Evolutionary conservation across 2,113 vertebrate genomes (phyloP).

Genomic region (Cricetomys ansorgei): DNA sequence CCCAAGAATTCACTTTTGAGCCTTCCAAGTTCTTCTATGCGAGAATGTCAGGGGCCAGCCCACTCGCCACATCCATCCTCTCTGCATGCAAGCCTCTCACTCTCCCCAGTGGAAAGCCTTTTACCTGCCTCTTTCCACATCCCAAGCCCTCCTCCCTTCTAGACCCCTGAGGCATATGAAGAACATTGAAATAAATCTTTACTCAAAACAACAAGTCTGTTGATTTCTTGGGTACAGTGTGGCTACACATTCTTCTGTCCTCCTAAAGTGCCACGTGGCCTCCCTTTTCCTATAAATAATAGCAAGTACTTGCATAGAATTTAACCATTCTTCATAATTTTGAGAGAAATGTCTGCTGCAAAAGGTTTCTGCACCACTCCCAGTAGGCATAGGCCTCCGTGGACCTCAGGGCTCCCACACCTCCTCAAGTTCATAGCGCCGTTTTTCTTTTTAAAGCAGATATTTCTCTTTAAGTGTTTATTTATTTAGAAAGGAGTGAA

Average conservation of each 20-base stretch:
- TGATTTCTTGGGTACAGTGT: neutral
- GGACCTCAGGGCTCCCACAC: neutral
- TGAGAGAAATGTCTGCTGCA: neutral
- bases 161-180: neutral
- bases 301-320: neutral
- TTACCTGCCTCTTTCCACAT: neutral
- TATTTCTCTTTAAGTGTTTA: neutral
- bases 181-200: neutral
- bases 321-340: conserved; percentile 8
- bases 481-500: neutral
- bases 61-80: neutral
- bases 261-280: neutral
- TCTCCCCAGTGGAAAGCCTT: neutral
- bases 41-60: conserved; percentile 1
- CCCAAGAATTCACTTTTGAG: neutral
- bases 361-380: neutral
- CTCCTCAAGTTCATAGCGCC: neutral
- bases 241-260: neutral
- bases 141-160: neutral
- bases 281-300: neutral
- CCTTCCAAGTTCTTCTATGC: neutral
- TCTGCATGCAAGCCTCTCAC: neutral
- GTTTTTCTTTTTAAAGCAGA: neutral
- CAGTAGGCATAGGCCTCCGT: neutral
- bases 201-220: neutral